Percentiles rank a stretch among this genome's conserved stretches.
Evolutionary conservation across 2,888 invertebrate species (phyloP).

Genomic region (Kryphioiulus occultus): DNA sequence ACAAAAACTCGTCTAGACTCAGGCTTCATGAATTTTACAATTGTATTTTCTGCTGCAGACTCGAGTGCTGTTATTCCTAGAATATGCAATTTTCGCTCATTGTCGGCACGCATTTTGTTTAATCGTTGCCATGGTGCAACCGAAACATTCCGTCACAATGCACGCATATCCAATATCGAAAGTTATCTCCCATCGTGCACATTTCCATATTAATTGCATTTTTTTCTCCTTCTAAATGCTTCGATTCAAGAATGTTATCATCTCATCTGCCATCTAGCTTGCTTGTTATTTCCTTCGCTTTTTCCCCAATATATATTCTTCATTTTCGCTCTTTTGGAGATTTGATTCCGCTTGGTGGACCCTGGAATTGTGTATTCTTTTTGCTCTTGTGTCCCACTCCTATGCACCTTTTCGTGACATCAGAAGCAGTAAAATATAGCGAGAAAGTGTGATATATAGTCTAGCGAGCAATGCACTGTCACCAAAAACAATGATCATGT

Average conservation of each 20-base stretch:
- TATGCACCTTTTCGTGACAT: background rate
- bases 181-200: background rate
- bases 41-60: background rate
- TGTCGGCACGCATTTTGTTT: background rate
- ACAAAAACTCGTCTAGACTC: background rate
- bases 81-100: background rate
- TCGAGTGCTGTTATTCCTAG: background rate
- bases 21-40: background rate
- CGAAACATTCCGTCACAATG: background rate
- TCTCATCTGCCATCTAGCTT: background rate
- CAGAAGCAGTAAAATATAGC: constrained; percentile 10
- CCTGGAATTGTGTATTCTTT: background rate
- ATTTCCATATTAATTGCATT: background rate
- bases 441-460: constrained; percentile 25
- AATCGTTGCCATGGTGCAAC: background rate
- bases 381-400: background rate
- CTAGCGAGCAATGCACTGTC: constrained; percentile 21
- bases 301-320: constrained; percentile 12
- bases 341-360: constrained; percentile 25
- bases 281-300: background rate
- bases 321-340: constrained; percentile 31
- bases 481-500: constrained; percentile 35
- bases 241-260: background rate
- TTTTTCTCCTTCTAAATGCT: background rate
- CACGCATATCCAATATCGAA: background rate